These are phyloP conservation scores for Apotomis turbidana DNA, from an alignment of 2,888 invertebrate species.

Conservation along the genomic window DNA sequence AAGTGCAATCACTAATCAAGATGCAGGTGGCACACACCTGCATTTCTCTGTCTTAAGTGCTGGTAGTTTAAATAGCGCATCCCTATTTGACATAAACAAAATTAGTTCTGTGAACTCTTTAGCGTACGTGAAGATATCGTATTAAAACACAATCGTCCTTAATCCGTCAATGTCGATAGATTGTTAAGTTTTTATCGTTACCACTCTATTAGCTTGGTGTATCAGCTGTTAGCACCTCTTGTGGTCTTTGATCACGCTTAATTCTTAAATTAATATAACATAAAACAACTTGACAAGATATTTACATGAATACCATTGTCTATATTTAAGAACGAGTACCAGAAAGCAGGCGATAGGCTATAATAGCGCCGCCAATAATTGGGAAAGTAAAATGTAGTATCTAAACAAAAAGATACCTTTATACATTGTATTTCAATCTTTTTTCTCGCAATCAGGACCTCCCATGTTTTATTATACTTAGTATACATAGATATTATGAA, in stretches of 20 bases:
- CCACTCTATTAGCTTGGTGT: slow-evolving; percentile 29
- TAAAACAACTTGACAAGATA: slow-evolving; percentile 7
- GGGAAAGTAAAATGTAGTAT: no score
- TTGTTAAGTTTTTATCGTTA: slow-evolving; percentile 26
- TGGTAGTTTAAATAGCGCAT: slow-evolving; percentile 56
- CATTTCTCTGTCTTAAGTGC: slow-evolving; percentile 62
- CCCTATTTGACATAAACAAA: slow-evolving; percentile 44
- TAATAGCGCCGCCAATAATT: no score
- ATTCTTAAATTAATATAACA: background rate
- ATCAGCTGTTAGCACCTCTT: slow-evolving; percentile 26
- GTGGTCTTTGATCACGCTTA: slow-evolving; percentile 8
- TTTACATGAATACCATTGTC: background rate
- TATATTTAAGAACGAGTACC: no score
- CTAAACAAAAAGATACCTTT: no score
- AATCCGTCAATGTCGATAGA: slow-evolving; percentile 32
- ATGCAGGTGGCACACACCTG: slow-evolving; percentile 78
- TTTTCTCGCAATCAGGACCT: no score
- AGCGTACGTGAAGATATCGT: slow-evolving; percentile 13
- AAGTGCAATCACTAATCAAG: slow-evolving; percentile 78
- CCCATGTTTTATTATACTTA: no score
- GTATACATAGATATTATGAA: no score
- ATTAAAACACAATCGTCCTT: slow-evolving; percentile 33
- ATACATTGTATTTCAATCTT: no score
- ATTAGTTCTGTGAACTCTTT: slow-evolving; percentile 24
- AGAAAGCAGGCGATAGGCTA: no score